phyloP scores from a whole-genome alignment of 2,888 invertebrate genomes.

The Ctenicera cuprea region DNA sequence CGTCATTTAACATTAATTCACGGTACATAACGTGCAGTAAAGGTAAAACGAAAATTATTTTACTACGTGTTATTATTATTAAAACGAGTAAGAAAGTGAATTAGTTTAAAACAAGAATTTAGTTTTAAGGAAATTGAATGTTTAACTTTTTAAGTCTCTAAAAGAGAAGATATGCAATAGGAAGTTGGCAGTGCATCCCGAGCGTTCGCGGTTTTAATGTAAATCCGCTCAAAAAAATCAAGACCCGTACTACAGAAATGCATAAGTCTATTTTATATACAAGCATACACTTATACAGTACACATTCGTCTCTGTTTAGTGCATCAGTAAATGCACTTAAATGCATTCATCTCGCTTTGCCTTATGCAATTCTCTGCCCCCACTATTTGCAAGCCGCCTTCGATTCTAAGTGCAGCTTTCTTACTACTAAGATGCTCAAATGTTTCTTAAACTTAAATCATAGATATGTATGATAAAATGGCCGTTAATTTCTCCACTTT shows the following conservation, averaged over 20 bases:
- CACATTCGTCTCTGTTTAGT: conserved; percentile 54
- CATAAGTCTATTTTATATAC: conserved; percentile 56
- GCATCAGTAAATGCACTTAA: conserved; percentile 52
- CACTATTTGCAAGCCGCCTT: conserved; percentile 59
- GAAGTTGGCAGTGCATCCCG: conserved; percentile 2
- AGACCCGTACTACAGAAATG: conserved; percentile 57
- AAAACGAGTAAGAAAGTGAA: too few relatives aligned
- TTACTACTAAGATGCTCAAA: conserved; percentile 69
- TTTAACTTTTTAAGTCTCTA: too few relatives aligned
- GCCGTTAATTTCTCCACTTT: conserved; percentile 54
- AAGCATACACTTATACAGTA: conserved; percentile 55
- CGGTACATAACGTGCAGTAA: too few relatives aligned
- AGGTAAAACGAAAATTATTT: too few relatives aligned
- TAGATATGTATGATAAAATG: conserved; percentile 68
- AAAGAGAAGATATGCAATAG: not conserved
- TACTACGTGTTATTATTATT: too few relatives aligned
- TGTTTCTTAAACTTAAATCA: conserved; percentile 69
- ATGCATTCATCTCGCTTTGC: conserved; percentile 54
- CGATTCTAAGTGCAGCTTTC: conserved; percentile 62
- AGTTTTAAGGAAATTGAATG: too few relatives aligned
- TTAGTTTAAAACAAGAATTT: too few relatives aligned
- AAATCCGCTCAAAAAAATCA: conserved; percentile 56
- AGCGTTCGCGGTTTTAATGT: not conserved
- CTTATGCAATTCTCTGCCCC: conserved; percentile 64
- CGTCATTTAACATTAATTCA: too few relatives aligned